Conservation (phyloP, 2,797 vertebrate species). For the Capromys pilorides region DNA sequence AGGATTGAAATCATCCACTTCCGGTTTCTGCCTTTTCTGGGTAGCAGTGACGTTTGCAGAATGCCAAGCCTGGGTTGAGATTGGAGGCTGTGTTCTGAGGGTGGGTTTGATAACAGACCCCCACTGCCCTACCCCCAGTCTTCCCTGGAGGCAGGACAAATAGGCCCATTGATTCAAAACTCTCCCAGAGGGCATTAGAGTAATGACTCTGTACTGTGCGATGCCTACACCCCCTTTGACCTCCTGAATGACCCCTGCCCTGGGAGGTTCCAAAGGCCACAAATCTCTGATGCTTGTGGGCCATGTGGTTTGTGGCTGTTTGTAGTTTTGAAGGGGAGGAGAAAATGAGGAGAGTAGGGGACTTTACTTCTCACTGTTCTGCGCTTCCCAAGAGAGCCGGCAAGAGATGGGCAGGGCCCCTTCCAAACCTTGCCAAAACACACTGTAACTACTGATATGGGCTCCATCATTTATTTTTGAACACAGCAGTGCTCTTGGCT, state of each 20-base stretch:
- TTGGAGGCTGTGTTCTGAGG: constrained; percentile 65
- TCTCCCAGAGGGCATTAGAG: constrained; percentile 80
- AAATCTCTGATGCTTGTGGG: constrained; percentile 80
- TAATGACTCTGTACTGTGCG: constrained; percentile 81
- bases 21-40: constrained; percentile 66
- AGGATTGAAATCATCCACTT: constrained; percentile 61
- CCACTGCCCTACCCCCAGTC: constrained; percentile 72
- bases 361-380: constrained; percentile 73
- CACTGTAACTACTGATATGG: constrained; percentile 67
- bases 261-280: constrained; percentile 80
- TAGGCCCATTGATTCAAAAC: constrained; percentile 79
- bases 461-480: constrained; percentile 75
- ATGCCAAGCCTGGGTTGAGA: constrained; percentile 53
- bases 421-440: constrained; percentile 73
- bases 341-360: constrained; percentile 8
- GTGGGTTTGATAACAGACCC: constrained; percentile 75
- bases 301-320: constrained; percentile 80
- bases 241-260: constrained; percentile 80
- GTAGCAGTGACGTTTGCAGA: constrained; percentile 39
- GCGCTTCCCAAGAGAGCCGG: constrained; percentile 50
- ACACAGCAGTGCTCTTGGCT: constrained; percentile 67
- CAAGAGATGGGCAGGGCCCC: constrained; percentile 35
- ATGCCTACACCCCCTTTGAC: constrained; percentile 79
- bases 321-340: constrained; percentile 72
- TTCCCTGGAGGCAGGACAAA: constrained; percentile 79